Evolutionary conservation across 2,113 vertebrate genomes (phyloP), one percentile per base, ranked within the genome.

Genomic region (Myotis lucifugus): DNA sequence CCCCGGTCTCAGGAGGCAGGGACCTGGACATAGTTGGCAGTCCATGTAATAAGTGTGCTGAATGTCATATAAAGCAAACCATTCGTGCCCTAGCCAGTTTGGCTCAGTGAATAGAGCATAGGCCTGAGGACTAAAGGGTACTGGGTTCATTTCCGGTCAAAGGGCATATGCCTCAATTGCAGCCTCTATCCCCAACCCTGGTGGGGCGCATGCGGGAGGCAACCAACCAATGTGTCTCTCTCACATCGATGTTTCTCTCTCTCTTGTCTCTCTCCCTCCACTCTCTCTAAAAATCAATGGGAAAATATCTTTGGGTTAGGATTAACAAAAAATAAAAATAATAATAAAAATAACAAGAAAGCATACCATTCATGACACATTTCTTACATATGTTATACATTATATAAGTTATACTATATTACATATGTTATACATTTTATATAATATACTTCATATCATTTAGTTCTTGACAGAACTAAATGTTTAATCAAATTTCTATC

Each of bases 401-500:
- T 32, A 32, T 32, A 40, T 32, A 48, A 17, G 17, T 50, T 76
- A 76, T 17, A 29, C 76, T 85, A 18, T 10, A 40, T 34, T 27
- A 74, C n/a, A 54, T n/a, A 59, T 61, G 85, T 46, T 32, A 67
- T 34, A 27, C 37, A 25, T 3, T 40, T 59, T 17, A 70, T n/a
- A 48, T 40, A 77, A 61, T 27, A 73, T 17, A 59, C 14, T 32
- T 72, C 76, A 40, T 19, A 59, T 61, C 37, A 74, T 72, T 97
- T 93, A 91, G 10, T 54, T 89, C 25, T 40, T 3, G 6, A 17
- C 48, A 54, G 3, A 77, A 46, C 40, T 46, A 46, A 86, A 50
- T 91, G 69, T 94, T 64, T 72, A 69, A 85, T 88, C n/a, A 52
- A 37, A 88, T 56, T 88, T 70, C 17, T 76, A 42, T 25, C 46